A percentile compares a stretch with the other conserved stretches of the same genome.
phyloP scores from a whole-genome alignment of 2,113 vertebrate genomes.

The Corythornis madagascariensis region DNA sequence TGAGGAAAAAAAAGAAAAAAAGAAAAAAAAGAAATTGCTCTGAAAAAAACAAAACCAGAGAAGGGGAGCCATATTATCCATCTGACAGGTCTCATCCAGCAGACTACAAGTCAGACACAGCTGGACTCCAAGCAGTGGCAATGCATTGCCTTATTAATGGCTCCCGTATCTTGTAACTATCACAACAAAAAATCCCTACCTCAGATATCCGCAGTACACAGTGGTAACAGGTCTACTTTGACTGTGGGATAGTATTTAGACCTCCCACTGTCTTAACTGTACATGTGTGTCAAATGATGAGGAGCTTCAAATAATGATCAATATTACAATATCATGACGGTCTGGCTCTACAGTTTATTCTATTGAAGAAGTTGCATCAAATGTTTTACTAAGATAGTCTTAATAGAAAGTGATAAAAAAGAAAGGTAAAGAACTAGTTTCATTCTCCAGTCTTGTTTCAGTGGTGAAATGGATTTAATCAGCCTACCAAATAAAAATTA shows the following conservation, averaged over 20 bases:
- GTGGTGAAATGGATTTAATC: background rate
- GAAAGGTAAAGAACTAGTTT: background rate
- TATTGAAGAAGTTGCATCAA: background rate
- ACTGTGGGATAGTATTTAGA: background rate
- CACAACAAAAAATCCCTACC: background rate
- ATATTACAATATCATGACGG: background rate
- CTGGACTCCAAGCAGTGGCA: background rate
- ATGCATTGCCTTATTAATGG: fast-evolving
- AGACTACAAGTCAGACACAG: background rate
- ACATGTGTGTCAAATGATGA: background rate
- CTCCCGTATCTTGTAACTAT: background rate
- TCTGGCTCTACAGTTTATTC: background rate
- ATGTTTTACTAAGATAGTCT: background rate
- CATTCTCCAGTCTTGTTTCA: background rate
- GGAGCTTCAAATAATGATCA: background rate
- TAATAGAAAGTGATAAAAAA: background rate
- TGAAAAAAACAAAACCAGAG: background rate
- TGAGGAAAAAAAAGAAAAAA: fast-evolving
- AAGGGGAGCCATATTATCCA: background rate
- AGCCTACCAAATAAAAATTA: background rate
- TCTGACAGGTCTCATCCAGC: background rate
- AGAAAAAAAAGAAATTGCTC: background rate
- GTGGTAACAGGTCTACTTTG: background rate
- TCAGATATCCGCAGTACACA: background rate
- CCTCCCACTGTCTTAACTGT: background rate